Base-by-base conservation (phyloP, 1,140 invertebrate genomes). In the Idris sp. region DNA sequence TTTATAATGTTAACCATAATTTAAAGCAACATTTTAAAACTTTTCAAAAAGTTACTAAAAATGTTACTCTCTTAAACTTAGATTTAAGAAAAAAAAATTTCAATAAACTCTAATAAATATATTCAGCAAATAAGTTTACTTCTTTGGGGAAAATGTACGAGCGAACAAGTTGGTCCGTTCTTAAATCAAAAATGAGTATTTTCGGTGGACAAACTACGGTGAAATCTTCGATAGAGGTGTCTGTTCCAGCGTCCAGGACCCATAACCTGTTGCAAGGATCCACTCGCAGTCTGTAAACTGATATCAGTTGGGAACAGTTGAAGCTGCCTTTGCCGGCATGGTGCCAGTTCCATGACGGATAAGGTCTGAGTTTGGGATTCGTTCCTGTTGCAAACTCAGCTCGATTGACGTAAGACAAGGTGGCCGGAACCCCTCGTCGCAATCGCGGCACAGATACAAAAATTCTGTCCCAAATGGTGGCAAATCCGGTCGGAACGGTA, bases 331-430 rank as follows among this genome's bases (percentile, higher is more conserved):
- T 90, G 0, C 91, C 92, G 0, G 93, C 91, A 0, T 84, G 85
- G 67, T 95, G 93, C 89, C 91, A 95, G 0, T 92, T 91, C 94
- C 93, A 95, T 51, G 92, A 91, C 0, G 94, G 94, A 83, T 93
- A 96, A 0, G 94, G 90, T 85, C 93, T 84, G 1, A 94, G 81
- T 44, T 89, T 86, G 0, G 93, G 93, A 54, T 91, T 93, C 26
- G 90, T 91, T n/a, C 90, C 92, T n/a, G n/a, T n/a, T n/a, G n/a
- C 0, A 87, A 22, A 22, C 3, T 59, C 48, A 5, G 30, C 14
- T 4, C 89, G 79, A 30, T 89, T 89, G 1, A 95, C 89, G 79
- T 89, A 91, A 6, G 88, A 90, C 0, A 96, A 68, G 0, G 93
- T 94, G 1, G 93, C 91, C 0, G 93, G 90, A 0, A 94, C 91